Conservation (phyloP, 1,140 invertebrate species). For the Drosophila orena region DNA sequence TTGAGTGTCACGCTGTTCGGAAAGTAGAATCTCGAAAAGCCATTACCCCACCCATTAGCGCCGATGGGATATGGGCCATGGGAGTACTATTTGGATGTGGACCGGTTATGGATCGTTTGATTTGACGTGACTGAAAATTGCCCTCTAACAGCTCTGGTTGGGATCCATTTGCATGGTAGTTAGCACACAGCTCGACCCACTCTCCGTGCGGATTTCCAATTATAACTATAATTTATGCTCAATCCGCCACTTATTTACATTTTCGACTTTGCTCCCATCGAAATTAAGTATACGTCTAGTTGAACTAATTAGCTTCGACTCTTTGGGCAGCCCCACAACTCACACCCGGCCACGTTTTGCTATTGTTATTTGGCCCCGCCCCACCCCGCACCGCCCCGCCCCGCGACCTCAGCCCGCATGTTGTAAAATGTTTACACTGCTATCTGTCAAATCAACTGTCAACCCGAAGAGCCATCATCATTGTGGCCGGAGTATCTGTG, state of each 20-base stretch:
- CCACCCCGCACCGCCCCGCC: slow-evolving; percentile 31
- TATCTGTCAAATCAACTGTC: slow-evolving; percentile 84
- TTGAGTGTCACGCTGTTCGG: slow-evolving; percentile 53
- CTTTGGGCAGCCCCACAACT: slow-evolving; percentile 18
- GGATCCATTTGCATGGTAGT: slow-evolving; percentile 68
- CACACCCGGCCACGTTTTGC: slow-evolving; percentile 1
- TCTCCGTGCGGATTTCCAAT: slow-evolving; percentile 53
- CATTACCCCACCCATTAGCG: slow-evolving; percentile 20
- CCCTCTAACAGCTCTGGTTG: slow-evolving; percentile 63
- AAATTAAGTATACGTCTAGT: slow-evolving; percentile 81
- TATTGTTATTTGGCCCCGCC: slow-evolving; percentile 8
- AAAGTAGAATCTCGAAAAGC: slow-evolving; percentile 21
- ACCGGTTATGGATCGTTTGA: slow-evolving; percentile 35
- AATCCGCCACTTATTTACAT: slow-evolving; percentile 49
- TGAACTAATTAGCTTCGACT: slow-evolving; percentile 78
- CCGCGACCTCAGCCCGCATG: slow-evolving; percentile 42
- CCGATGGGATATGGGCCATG: not conserved
- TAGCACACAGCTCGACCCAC: slow-evolving; percentile 46
- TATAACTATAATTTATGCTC: slow-evolving; percentile 68
- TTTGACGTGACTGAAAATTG: slow-evolving; percentile 72
- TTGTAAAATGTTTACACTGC: slow-evolving; percentile 76
- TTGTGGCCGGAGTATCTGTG: slow-evolving; percentile 28
- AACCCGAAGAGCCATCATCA: slow-evolving; percentile 72
- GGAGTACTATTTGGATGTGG: not conserved
- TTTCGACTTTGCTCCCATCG: slow-evolving; percentile 54